Conservation (phyloP, 2,797 vertebrate species). For the Coccyzus lansbergi region DNA sequence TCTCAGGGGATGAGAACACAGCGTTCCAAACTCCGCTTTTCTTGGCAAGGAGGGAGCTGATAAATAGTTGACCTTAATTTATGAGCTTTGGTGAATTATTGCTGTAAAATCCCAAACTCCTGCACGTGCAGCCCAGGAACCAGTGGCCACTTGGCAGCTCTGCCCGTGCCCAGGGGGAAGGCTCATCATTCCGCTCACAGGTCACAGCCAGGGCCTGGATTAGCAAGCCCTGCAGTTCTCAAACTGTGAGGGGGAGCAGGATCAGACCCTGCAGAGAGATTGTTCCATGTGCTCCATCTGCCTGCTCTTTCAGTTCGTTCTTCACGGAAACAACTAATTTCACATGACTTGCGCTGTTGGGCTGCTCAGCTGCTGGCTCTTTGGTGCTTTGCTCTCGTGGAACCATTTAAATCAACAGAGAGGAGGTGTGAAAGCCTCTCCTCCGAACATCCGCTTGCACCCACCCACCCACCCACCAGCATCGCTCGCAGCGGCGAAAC, state of each 20-base stretch:
- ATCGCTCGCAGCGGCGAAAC: not conserved
- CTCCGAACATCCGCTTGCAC: not conserved
- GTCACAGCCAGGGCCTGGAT: not conserved
- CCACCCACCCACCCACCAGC: constrained; percentile 20
- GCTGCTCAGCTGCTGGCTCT: not conserved
- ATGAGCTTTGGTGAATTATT: constrained; percentile 28
- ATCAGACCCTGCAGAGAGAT: not conserved
- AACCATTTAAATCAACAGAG: not conserved
- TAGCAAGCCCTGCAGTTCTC: not conserved
- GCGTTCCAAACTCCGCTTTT: not conserved
- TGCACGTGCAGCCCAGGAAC: not conserved
- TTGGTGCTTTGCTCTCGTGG: not conserved
- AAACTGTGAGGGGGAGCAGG: not conserved
- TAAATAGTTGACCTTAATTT: constrained; percentile 48
- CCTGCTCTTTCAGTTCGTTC: not conserved
- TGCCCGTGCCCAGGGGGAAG: rapidly evolving
- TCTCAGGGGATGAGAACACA: constrained; percentile 30
- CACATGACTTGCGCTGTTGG: not conserved
- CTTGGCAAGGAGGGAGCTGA: constrained; percentile 46
- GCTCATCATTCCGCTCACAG: not conserved
- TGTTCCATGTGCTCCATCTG: not conserved
- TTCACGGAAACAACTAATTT: not conserved
- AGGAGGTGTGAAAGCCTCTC: constrained; percentile 30
- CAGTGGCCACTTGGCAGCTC: rapidly evolving
- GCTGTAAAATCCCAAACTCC: constrained; percentile 12